Evolutionary conservation across 2,113 vertebrate species (phyloP).

Genomic region (Isichthys henryi): DNA sequence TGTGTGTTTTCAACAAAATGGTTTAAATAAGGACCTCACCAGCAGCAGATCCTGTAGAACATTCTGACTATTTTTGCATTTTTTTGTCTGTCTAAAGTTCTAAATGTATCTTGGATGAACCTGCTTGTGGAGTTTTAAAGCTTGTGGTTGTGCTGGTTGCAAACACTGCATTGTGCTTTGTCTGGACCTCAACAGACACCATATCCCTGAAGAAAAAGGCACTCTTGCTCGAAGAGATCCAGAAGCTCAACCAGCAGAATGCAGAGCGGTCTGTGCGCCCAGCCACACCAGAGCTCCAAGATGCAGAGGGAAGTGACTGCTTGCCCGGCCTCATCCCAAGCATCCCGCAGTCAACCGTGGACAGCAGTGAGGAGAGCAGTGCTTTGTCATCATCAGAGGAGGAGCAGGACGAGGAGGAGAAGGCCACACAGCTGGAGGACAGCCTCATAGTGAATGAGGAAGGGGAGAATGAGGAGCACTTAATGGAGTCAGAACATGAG

Average conservation of each 20-base stretch:
- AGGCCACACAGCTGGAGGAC: background rate
- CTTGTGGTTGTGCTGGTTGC: background rate
- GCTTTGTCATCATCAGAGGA: background rate
- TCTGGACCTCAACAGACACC: conserved; percentile 50
- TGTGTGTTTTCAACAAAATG: background rate
- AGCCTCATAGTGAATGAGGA: conserved; percentile 7
- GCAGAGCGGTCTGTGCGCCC: conserved; percentile 46
- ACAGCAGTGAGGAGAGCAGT: conserved; percentile 14
- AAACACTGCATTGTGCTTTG: background rate
- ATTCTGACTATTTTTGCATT: background rate
- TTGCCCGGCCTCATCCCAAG: conserved; percentile 37
- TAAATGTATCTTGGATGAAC: background rate
- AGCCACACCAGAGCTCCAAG: conserved; percentile 23
- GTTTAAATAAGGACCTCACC: background rate
- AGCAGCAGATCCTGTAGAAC: background rate
- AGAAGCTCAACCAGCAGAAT: conserved; percentile 77
- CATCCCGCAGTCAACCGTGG: background rate
- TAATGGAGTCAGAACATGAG: background rate
- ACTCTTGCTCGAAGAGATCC: conserved; percentile 58
- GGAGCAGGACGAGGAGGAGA: conserved; percentile 26
- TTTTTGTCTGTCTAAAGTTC: background rate
- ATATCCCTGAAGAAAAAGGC: conserved; percentile 45
- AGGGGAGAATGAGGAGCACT: conserved; percentile 19
- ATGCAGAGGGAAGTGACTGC: conserved; percentile 4
- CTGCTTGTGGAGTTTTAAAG: background rate